phyloP scores from a whole-genome alignment of 2,797 vertebrate genomes.

The Malacoctenus gilli region DNA sequence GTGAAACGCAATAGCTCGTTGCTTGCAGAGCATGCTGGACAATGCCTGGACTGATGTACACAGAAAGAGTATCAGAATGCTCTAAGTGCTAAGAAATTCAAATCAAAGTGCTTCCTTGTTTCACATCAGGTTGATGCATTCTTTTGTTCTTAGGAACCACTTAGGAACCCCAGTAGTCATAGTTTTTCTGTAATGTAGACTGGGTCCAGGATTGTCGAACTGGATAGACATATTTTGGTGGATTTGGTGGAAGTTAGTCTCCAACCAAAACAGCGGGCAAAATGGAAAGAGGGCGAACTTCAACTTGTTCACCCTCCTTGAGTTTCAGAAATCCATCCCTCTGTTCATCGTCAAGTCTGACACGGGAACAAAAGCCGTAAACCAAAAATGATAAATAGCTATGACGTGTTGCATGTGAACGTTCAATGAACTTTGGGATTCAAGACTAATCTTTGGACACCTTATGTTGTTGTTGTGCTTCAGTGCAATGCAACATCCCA shows the following conservation, averaged over 20 bases:
- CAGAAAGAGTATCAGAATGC: too few relatives aligned
- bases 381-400: conserved; percentile 13
- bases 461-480: conserved; percentile 9
- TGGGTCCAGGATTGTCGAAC: too few relatives aligned
- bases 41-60: too few relatives aligned
- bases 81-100: too few relatives aligned
- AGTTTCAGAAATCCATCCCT: conserved; percentile 20
- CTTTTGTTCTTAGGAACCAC: too few relatives aligned
- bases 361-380: conserved; percentile 18
- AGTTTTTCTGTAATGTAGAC: too few relatives aligned
- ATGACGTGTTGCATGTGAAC: not conserved
- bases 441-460: not conserved
- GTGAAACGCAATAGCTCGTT: conserved; percentile 20
- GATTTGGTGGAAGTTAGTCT: too few relatives aligned
- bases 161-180: too few relatives aligned
- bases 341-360: not conserved
- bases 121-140: too few relatives aligned
- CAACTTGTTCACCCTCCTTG: conserved; percentile 33
- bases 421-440: conserved; percentile 22
- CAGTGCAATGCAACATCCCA: conserved; percentile 11
- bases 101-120: too few relatives aligned
- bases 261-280: too few relatives aligned
- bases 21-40: not conserved
- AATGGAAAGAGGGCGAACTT: conserved; percentile 9
- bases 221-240: too few relatives aligned